Conservation (phyloP, 2,888 invertebrate species). For the Tolmerus cingulatus region DNA sequence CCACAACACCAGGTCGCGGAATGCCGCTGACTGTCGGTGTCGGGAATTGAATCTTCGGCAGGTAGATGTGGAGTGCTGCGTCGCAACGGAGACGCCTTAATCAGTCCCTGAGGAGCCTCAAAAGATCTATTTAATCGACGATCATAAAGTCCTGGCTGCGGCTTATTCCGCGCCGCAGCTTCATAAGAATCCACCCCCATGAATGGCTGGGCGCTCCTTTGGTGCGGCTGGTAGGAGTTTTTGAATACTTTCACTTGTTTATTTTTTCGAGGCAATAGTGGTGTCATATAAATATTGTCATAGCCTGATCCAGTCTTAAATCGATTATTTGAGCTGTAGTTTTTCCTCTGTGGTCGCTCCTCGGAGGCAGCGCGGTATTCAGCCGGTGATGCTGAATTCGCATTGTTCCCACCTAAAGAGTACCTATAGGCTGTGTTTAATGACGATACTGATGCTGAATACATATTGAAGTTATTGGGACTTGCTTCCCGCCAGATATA, state of each 20-base stretch:
- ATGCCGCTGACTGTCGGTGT: slow-evolving; percentile 56
- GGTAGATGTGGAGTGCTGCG: slow-evolving; percentile 62
- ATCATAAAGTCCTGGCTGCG: slow-evolving; percentile 58
- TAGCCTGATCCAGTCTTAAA: slow-evolving; percentile 62
- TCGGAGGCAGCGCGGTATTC: slow-evolving; percentile 50
- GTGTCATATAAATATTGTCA: slow-evolving; percentile 62
- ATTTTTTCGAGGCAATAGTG: slow-evolving; percentile 60
- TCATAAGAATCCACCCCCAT: slow-evolving; percentile 4
- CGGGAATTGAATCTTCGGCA: slow-evolving; percentile 51
- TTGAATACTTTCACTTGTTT: slow-evolving; percentile 54
- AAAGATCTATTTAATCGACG: slow-evolving; percentile 62
- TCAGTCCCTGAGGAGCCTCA: slow-evolving; percentile 56
- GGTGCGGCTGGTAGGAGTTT: slow-evolving; percentile 51
- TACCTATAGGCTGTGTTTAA: slow-evolving; percentile 59
- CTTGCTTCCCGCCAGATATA: slow-evolving; percentile 64
- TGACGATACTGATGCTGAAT: slow-evolving; percentile 62
- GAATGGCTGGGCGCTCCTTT: slow-evolving; percentile 49
- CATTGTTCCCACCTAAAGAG: slow-evolving; percentile 53
- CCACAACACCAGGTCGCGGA: slow-evolving; percentile 77
- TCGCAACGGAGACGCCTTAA: slow-evolving; percentile 57
- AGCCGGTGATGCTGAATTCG: background rate
- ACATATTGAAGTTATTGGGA: slow-evolving; percentile 63
- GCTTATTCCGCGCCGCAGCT: slow-evolving; percentile 3
- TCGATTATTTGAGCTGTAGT: slow-evolving; percentile 50
- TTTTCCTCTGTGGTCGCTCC: slow-evolving; percentile 46